Evolutionary conservation across 2,888 invertebrate species (phyloP), one percentile per base, ranked within the genome.

Genomic region (Odontothrips loti): DNA sequence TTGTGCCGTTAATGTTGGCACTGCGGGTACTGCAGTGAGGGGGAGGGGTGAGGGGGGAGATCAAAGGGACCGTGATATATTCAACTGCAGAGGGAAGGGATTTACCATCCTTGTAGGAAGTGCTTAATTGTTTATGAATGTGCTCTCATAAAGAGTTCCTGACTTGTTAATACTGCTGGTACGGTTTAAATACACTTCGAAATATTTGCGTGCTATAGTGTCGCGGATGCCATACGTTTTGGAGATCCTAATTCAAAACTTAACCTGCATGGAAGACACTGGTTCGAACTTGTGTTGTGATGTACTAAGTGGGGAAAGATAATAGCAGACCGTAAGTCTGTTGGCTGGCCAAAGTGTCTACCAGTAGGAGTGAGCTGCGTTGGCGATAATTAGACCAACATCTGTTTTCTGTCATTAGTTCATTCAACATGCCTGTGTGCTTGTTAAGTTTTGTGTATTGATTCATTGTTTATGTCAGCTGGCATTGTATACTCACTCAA

Each of bases 11-110:
- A 51, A 23, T n/a, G 68, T 75, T 75, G 68, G 68, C 27, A 75
- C 68, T 75, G 68, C 23, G 68, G 23, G 12, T 75, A 75, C 68
- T 75, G 68, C 68, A 75, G 68, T 75, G 68, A 75, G 10, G 23
- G 68, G 68, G 11, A 23, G 12, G 68, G 68, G 68, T 9, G 12
- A 20, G 15, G 51, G 51, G 51, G 51, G 51, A 12, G 10, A 51
- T 68, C 68, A 3, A 68, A 75, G 68, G 12, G 68, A 10, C 68
- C 23, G 27, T 68, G 68, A n/a, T 23, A 68, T 68, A 23, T 68
- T 68, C 68, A 68, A 75, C 68, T 75, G 68, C 68, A 75, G 27
- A 58, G 58, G n/a, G 58, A 17, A 17, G 6, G n/a, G 0, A 58
- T 58, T 8, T 15, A 12, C 58, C 17, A 6, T 58, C 3, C 27